Evolutionary conservation across 2,888 invertebrate genomes (phyloP).

Genomic region (Lepidocyrtoides sp.): DNA sequence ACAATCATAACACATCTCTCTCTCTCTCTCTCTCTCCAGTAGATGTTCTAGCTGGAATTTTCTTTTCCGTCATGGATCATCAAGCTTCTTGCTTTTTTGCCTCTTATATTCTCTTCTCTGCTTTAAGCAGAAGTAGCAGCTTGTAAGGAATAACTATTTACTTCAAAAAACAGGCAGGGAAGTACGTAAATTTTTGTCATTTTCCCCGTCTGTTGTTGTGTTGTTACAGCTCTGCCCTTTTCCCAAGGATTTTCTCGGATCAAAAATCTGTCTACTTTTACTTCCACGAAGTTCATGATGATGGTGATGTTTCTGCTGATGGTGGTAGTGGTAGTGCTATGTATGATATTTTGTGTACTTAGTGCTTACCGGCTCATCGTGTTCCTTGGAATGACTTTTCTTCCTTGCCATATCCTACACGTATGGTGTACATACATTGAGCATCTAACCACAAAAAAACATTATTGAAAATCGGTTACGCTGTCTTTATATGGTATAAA

Average conservation of each 20-base stretch:
- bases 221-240: conserved; percentile 61
- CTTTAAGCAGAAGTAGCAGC: conserved; percentile 32
- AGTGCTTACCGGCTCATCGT: conserved; percentile 32
- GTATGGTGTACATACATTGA: neutral
- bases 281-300: conserved; percentile 22
- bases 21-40: neutral
- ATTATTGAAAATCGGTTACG: neutral
- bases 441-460: no score
- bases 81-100: conserved; percentile 64
- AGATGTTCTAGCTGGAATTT: conserved; percentile 38
- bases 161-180: conserved; percentile 50
- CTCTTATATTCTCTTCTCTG: conserved; percentile 13
- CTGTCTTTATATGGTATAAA: neutral
- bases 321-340: neutral
- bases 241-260: conserved; percentile 74
- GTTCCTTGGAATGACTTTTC: conserved; percentile 29
- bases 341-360: neutral
- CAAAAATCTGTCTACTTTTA: conserved; percentile 66
- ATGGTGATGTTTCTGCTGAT: neutral
- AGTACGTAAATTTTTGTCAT: conserved; percentile 76
- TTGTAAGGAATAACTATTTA: conserved; percentile 63
- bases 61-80: conserved; percentile 74
- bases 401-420: neutral
- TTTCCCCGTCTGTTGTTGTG: conserved; percentile 53
- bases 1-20: no score